Evolutionary conservation across 2,888 invertebrate species (phyloP), one percentile per base, ranked within the genome.

Genomic region (Tortricodes alternella): DNA sequence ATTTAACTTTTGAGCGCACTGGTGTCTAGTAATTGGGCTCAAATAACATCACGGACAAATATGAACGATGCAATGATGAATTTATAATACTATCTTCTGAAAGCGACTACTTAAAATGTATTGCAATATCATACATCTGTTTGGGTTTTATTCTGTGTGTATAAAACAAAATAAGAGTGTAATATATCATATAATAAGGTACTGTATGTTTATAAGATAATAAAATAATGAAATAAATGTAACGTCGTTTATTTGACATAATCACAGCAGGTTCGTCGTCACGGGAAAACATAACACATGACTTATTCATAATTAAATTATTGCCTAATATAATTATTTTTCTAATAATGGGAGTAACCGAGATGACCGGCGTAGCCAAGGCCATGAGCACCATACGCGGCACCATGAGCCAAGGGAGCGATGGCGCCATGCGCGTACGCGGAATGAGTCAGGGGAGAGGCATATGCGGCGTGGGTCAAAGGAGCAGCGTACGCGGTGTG

Each of bases 341-440:
- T 68, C 60, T 70, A 70, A 49, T 61, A 65, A 59, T 68, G 69
- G 61, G 69, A 75, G 71, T 80, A 81, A 23, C 76, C 76, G 56
- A 67, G 62, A 50, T 69, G 64, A 51, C 70, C 66, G 13, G 73
- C 71, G 62, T 71, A 63, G 23, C 46, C 62, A 39, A 61, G 59
- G 24, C 59, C 63, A 48, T 58, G 59, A 15, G 58, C 58, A 6
- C 59, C 59, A 44, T 62, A 49, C 32, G 21, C 68, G 56, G 49
- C 49, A 23, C 48, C 38, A 8, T 56, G 52, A 7, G 52, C 52
- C 15, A 39, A 27, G 24, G 43, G 27, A 27, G 43, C 43, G n/a
- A 60, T 66, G 3, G 57, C 61, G 11, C 64, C 64, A 41, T 66
- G 53, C 21, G 57, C 62, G 51, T 58, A 43, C 19, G 61, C 60